These are phyloP conservation scores for Formicarius rufipectus DNA, from an alignment of 2,113 vertebrate genomes.

Conservation along the genomic window DNA sequence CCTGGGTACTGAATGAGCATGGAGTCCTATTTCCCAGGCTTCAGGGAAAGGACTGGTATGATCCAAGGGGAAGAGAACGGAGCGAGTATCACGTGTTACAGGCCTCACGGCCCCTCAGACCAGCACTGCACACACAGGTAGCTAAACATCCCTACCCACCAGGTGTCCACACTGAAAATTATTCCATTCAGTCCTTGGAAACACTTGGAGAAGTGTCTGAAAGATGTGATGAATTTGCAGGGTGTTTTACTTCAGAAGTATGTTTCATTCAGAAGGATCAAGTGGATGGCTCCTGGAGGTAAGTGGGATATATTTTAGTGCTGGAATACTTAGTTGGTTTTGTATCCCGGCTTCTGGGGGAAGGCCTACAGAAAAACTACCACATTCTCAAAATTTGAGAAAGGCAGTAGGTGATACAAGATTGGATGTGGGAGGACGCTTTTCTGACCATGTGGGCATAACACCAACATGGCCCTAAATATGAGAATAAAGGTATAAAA, in stretches of 20 bases:
- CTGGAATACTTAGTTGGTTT: too few species aligned
- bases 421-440: neutral
- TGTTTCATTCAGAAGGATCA: neutral
- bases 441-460: neutral
- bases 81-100: neutral
- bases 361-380: too few species aligned
- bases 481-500: neutral
- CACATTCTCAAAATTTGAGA: neutral
- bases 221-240: neutral
- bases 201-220: neutral
- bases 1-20: neutral
- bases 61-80: neutral
- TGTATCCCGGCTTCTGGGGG: too few species aligned
- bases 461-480: neutral
- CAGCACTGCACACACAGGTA: neutral
- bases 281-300: neutral
- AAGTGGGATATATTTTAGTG: neutral
- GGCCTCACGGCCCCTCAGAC: neutral
- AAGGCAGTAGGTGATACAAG: neutral
- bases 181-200: neutral
- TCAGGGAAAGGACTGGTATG: neutral
- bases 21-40: neutral
- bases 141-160: neutral
- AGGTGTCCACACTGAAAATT: neutral
- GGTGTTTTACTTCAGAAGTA: neutral